These are phyloP conservation scores for Caenorhabditis uteleia DNA, from an alignment of 2,888 invertebrate species.

Conservation along the genomic window DNA sequence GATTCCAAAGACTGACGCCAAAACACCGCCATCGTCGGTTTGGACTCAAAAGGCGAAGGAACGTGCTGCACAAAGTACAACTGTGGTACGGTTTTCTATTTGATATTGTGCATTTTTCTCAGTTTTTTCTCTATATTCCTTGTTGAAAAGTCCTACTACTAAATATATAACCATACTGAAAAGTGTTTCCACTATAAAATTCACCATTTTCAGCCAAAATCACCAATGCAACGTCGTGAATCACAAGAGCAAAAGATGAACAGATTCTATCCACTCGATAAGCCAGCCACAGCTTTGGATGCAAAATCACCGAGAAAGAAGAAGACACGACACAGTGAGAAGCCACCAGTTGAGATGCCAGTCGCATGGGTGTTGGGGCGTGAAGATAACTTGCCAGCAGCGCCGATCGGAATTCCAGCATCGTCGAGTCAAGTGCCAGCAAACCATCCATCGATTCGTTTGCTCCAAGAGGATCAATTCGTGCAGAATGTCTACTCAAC, in stretches of 20 bases:
- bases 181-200: conserved; percentile 2
- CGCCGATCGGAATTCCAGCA: conserved; percentile 48
- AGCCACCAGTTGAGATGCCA: conserved; percentile 89
- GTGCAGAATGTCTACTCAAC: conserved; percentile 94
- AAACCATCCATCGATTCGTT: conserved; percentile 87
- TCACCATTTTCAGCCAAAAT: conserved; percentile 60
- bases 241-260: conserved; percentile 72
- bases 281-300: conserved; percentile 75
- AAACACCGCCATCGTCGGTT: conserved; percentile 52
- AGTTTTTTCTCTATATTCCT: conserved; percentile 2
- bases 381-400: conserved; percentile 36
- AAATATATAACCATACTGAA: too few species aligned
- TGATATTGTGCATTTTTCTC: conserved; percentile 3
- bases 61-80: conserved; percentile 56
- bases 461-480: conserved; percentile 94
- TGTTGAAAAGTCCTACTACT: conserved; percentile 6
- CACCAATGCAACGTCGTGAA: conserved; percentile 67
- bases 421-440: conserved; percentile 48
- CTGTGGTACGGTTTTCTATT: conserved; percentile 36
- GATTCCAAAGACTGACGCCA: conserved; percentile 39
- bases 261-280: conserved; percentile 92
- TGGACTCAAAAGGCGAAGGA: conserved; percentile 69
- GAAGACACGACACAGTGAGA: conserved; percentile 77
- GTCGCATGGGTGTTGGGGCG: conserved; percentile 93
- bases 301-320: conserved; percentile 77